Evolutionary conservation across 1,140 invertebrate species (phyloP), one percentile per base, ranked within the genome.

Genomic region (Saccostrea glomerata): DNA sequence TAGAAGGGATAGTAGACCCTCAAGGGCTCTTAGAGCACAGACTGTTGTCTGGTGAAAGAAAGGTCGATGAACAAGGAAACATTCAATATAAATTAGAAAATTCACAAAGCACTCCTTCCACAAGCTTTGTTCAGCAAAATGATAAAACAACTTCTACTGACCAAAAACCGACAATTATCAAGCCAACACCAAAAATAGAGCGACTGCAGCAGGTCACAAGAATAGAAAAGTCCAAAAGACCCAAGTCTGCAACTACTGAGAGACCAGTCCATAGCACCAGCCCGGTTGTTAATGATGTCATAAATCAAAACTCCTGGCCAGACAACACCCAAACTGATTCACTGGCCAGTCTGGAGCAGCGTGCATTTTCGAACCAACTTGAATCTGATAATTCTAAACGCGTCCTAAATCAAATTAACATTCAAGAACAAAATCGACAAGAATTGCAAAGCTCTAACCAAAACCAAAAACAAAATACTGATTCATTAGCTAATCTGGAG

Each of bases 161-260:
- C 9, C 23, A 77, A 77, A 36, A 7, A 6, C 25, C 70, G 7
- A 25, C 66, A 4, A 25, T 15, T 15, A 36, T 77, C 23, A 12
- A 77, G 13, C 70, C 70, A 36, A 77, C 70, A 30, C 70, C 70
- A 15, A 77, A 77, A 36, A 77, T 77, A 77, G 70, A 77, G 70
- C 70, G 70, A 77, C 70, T 77, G 13, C 23, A 15, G 70, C 70
- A 77, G 25, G 70, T 77, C 13, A 25, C 13, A 25, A 77, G 30
- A 77, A 77, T 77, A 77, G 25, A 63, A 2, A 63, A 63, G n/a
- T 17, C 58, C 17, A 63, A 63, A 63, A 63, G 1, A 63, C 15
- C 15, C 0, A n/a, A 77, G 30, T 2, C 30, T 13, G 15, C 30
- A 30, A 30, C 70, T 12, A 77, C 70, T 15, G 70, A 77, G 30